These are phyloP conservation scores for Anastrepha ludens DNA, from an alignment of 1,140 invertebrate species.

Conservation along the genomic window DNA sequence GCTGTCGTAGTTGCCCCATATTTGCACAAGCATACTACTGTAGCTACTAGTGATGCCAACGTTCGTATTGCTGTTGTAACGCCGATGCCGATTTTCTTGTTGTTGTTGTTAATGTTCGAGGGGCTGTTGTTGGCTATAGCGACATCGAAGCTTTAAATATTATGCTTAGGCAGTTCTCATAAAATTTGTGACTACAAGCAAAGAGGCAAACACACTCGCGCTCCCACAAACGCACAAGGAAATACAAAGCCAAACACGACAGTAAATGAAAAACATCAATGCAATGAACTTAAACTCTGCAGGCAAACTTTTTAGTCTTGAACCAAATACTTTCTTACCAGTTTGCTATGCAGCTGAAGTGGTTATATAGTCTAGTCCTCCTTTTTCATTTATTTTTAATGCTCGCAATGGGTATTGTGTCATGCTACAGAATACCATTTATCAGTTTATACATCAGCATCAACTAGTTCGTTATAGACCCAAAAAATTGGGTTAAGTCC, in stretches of 20 bases:
- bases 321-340: no score
- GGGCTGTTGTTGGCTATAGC: background rate
- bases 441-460: no score
- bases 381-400: no score
- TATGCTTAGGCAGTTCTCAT: conserved; percentile 44
- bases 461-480: no score
- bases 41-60: background rate
- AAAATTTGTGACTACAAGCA: conserved; percentile 42
- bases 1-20: conserved; percentile 29
- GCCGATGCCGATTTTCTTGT: background rate
- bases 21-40: background rate
- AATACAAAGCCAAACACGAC: background rate
- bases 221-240: background rate
- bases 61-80: background rate
- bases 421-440: no score
- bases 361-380: no score
- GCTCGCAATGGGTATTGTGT: no score
- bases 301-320: background rate
- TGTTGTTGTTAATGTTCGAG: background rate
- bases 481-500: no score
- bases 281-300: conserved; percentile 1
- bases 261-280: background rate
- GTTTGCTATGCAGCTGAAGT: no score
- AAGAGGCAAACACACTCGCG: background rate
- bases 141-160: conserved; percentile 40